Evolutionary conservation across 2,113 vertebrate genomes (phyloP).

Genomic region (Fulmarus glacialis): DNA sequence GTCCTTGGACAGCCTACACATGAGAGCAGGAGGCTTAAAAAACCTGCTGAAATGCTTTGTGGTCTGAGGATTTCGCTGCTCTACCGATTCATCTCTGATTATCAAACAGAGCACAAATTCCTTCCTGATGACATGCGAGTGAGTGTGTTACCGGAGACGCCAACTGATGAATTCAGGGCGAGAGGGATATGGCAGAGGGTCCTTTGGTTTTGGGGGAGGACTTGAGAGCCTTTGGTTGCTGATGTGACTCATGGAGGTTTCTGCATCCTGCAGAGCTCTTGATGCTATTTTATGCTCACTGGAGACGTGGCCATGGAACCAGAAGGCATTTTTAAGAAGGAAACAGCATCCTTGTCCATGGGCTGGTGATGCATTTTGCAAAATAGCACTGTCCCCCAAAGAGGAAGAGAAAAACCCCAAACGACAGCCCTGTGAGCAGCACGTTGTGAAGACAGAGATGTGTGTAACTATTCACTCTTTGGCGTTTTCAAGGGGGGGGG

Average conservation of each 20-base stretch:
- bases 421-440: background rate
- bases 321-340: background rate
- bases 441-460: background rate
- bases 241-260: background rate
- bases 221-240: background rate
- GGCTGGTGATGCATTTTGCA: background rate
- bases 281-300: background rate
- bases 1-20: background rate
- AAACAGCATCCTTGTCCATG: background rate
- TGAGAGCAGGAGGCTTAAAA: background rate
- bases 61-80: background rate
- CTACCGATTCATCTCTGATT: background rate
- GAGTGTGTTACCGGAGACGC: background rate
- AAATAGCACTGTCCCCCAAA: background rate
- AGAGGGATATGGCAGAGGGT: background rate
- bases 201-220: background rate
- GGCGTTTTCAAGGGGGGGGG: accelerated
- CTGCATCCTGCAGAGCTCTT: background rate
- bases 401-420: background rate
- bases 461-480: background rate
- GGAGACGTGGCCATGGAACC: background rate
- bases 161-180: background rate
- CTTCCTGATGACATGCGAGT: background rate
- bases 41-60: background rate
- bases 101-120: slow-evolving; percentile 34